Evolutionary conservation across 2,113 vertebrate species (phyloP).

Genomic region (Callopanchax toddi): DNA sequence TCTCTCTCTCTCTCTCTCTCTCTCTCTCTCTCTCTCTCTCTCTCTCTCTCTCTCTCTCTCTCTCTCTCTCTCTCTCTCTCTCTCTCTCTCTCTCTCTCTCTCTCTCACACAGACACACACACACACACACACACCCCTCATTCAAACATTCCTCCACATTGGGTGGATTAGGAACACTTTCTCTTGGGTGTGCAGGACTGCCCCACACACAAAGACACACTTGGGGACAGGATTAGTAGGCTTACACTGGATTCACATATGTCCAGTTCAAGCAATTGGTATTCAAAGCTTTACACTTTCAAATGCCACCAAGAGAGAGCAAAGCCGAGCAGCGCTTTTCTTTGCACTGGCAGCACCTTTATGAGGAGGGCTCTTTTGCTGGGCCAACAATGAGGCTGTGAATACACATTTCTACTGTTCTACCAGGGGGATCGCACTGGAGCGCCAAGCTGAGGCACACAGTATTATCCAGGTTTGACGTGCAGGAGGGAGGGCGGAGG

Average conservation of each 20-base stretch:
- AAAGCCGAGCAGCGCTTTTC: slow-evolving; percentile 88
- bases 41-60: no score
- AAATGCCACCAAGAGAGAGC: slow-evolving; percentile 99
- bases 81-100: no score
- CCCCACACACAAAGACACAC: slow-evolving; percentile 97
- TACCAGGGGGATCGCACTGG: no score
- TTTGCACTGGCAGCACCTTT: slow-evolving; percentile 95
- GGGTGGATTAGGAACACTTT: slow-evolving; percentile 97
- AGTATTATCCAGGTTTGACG: no score
- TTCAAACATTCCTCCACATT: slow-evolving; percentile 98
- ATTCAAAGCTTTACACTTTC: slow-evolving; percentile 99
- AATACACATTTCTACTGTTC: no score
- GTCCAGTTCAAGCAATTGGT: slow-evolving; percentile 99
- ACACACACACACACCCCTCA: slow-evolving; percentile 75
- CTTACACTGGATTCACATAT: slow-evolving; percentile 99
- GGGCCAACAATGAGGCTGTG: no score
- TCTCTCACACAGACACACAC: slow-evolving; percentile 30
- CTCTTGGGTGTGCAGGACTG: slow-evolving; percentile 98
- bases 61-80: no score
- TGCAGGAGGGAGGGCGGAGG: no score
- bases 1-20: no score
- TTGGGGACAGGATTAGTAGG: slow-evolving; percentile 99
- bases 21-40: no score
- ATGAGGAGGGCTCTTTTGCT: slow-evolving; percentile 88
- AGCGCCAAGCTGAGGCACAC: no score